A percentile compares a stretch with the other conserved stretches of the same genome.
Conservation (phyloP, 1,140 invertebrate genomes). For the Ruditapes philippinarum region DNA sequence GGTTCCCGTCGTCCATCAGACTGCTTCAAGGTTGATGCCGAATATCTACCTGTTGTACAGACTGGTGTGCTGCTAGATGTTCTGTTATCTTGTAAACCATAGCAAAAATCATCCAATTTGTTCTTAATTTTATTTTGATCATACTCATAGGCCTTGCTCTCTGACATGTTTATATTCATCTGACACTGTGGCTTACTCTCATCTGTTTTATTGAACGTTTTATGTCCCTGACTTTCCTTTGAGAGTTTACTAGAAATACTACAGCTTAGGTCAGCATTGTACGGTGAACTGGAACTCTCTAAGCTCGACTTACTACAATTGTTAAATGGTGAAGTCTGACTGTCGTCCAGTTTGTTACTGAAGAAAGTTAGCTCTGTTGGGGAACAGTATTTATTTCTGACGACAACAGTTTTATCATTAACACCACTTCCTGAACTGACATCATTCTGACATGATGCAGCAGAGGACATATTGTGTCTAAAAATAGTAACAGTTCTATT, state of each 20-base stretch:
- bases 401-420: slow-evolving; percentile 23
- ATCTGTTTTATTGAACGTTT: slow-evolving; percentile 20
- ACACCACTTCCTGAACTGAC: not conserved
- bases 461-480: slow-evolving; percentile 3
- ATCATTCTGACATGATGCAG: not conserved
- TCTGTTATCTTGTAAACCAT: not conserved
- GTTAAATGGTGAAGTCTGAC: not conserved
- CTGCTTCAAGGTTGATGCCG: not conserved
- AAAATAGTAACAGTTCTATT: slow-evolving; percentile 47
- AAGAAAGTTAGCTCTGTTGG: slow-evolving; percentile 60
- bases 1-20: too few relatives aligned
- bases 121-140: slow-evolving; percentile 50
- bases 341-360: slow-evolving; percentile 27
- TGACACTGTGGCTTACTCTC: not conserved
- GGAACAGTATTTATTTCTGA: not conserved
- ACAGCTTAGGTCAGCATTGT: not conserved
- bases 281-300: not conserved
- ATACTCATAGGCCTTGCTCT: slow-evolving; percentile 42
- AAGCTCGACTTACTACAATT: slow-evolving; percentile 36
- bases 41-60: not conserved
- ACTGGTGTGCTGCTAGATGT: too few relatives aligned
- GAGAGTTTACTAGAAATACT: slow-evolving; percentile 41
- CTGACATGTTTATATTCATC: slow-evolving; percentile 52
- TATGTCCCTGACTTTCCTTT: slow-evolving; percentile 1
- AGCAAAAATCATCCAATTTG: slow-evolving; percentile 20